Percentiles rank a stretch among this genome's conserved stretches.
These are phyloP conservation scores for Steinernema khuongi DNA, from an alignment of 1,140 invertebrate genomes.

Conservation along the genomic window DNA sequence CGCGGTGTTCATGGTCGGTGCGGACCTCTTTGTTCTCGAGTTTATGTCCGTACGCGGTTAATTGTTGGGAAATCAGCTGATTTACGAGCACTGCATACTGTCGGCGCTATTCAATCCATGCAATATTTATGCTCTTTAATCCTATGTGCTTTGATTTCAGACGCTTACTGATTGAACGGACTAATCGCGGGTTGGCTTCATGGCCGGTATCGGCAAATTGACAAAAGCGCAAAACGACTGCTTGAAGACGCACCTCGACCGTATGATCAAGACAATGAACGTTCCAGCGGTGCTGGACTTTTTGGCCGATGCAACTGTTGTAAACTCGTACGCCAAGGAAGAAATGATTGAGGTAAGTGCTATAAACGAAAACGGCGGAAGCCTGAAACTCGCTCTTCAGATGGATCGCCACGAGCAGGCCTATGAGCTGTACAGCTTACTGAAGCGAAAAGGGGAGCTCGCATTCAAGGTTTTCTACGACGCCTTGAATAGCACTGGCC, in stretches of 20 bases:
- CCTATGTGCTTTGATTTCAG: not conserved
- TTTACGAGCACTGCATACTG: not conserved
- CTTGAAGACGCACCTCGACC: not conserved
- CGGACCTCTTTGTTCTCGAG: not conserved
- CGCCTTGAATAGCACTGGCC: not conserved
- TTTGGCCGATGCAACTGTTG: not conserved
- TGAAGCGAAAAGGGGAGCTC: not conserved
- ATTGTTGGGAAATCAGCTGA: not conserved
- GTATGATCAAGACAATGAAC: not conserved
- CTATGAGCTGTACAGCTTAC: not conserved
- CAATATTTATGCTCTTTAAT: slow-evolving; percentile 2
- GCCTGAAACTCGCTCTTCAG: not conserved
- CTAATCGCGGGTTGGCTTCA: not conserved
- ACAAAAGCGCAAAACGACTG: not conserved
- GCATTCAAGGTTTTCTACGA: not conserved
- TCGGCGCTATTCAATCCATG: not conserved
- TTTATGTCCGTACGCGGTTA: slow-evolving; percentile 2
- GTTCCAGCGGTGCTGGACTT: not conserved
- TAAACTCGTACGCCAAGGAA: not conserved
- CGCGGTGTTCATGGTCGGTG: not conserved
- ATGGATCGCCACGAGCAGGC: not conserved
- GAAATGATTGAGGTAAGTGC: not conserved
- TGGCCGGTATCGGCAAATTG: not conserved
- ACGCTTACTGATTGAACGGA: not conserved
- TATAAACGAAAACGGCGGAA: not conserved